Evolutionary conservation across 2,113 vertebrate species (phyloP).

Genomic region (Ctenomys sociabilis): DNA sequence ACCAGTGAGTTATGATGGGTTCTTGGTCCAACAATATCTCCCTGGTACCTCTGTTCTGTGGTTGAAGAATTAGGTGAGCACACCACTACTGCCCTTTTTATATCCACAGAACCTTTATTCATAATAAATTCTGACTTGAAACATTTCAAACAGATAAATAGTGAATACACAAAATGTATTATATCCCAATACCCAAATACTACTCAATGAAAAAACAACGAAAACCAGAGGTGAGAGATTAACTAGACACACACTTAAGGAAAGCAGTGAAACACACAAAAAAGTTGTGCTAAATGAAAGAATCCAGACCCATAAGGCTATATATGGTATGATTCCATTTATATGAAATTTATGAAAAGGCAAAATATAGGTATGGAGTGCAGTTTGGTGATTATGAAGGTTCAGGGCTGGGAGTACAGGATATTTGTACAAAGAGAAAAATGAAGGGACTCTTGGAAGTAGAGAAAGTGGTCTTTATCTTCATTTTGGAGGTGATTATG

Average conservation of each 20-base stretch:
- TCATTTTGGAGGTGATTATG: neutral
- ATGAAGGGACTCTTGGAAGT: neutral
- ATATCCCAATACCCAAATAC: neutral
- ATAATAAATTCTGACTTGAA: slow-evolving; percentile 8
- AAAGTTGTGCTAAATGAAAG: neutral
- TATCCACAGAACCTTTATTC: slow-evolving; percentile 40
- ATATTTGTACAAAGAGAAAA: neutral
- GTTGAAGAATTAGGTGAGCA: neutral
- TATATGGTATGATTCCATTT: neutral
- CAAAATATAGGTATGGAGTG: neutral
- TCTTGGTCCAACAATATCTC: neutral
- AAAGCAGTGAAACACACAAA: neutral
- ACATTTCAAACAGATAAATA: neutral
- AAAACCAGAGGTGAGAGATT: neutral
- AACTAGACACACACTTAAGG: neutral
- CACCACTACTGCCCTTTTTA: neutral
- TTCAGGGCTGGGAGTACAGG: neutral
- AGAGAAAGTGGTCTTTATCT: neutral
- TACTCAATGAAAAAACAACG: neutral
- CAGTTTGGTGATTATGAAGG: neutral
- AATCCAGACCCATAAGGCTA: neutral
- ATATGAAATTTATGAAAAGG: slow-evolving; percentile 32
- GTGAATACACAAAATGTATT: neutral
- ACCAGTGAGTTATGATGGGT: neutral
- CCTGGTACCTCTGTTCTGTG: neutral